These are phyloP conservation scores for Isotomurus palustris DNA, from an alignment of 2,888 invertebrate genomes.

Conservation along the genomic window DNA sequence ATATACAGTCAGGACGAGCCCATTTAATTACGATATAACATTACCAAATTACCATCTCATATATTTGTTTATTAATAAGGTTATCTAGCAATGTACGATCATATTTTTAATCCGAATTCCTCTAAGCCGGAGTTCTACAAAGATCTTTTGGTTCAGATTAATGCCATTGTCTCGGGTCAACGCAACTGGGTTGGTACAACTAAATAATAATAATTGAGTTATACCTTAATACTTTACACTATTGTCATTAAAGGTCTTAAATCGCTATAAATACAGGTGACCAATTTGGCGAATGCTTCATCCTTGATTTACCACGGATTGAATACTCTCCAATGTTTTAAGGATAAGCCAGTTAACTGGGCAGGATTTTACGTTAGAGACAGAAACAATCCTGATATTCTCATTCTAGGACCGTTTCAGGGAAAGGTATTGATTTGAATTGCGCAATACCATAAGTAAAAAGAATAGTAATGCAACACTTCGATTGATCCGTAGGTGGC, in stretches of 20 bases:
- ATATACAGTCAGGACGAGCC: too few species aligned
- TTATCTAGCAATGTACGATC: conserved; percentile 40
- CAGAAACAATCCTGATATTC: conserved; percentile 4
- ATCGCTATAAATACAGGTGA: conserved; percentile 21
- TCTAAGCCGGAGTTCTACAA: conserved; percentile 37
- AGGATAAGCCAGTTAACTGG: conserved; percentile 39
- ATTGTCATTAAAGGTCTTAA: neutral
- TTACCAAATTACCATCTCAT: too few species aligned
- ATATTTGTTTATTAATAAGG: too few species aligned
- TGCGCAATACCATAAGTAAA: neutral
- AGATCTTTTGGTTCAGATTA: conserved; percentile 21
- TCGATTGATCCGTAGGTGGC: conserved; percentile 33
- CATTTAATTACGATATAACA: too few species aligned
- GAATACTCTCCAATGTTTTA: conserved; percentile 24
- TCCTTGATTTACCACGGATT: conserved; percentile 39
- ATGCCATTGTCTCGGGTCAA: conserved; percentile 34
- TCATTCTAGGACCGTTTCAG: conserved; percentile 42
- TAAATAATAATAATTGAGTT: neutral
- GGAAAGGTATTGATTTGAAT: conserved; percentile 40
- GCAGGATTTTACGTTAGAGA: conserved; percentile 40
- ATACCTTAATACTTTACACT: neutral
- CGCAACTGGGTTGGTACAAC: conserved; percentile 34
- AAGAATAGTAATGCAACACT: too few species aligned
- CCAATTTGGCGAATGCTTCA: conserved; percentile 40
- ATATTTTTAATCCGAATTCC: conserved; percentile 23